Base-by-base conservation (phyloP, 2,113 vertebrate genomes). In the Amphilophus citrinellus region DNA sequence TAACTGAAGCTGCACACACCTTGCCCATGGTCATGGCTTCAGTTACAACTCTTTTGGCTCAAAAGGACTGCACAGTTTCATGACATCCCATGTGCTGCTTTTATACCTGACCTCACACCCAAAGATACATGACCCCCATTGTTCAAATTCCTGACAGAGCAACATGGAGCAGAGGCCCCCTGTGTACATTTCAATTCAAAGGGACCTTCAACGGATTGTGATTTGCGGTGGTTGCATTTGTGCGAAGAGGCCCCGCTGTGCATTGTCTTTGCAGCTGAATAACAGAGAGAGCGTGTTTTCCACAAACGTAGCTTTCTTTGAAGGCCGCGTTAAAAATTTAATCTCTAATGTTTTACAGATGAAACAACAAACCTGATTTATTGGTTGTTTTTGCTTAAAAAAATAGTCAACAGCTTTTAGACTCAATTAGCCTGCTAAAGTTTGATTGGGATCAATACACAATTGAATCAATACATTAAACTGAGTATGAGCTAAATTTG, bases 101-200 rank as follows among this genome's bases (percentile, higher is more conserved):
- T 93, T 95, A 95, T 94, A 94, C 89, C 93, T 88, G 90, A 89
- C 84, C 87, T 79, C 22, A 8, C 80, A 32, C n/a, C 71, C 50
- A 91, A 80, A 89, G 80, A 88, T 87, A 20, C 83, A 91, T 91
- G 84, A 90, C 83, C 88, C 85, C 86, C 82, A 88, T 95, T 95
- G 93, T 95, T 79, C 15, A 95, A 95, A 94, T 53, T 91, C 93
- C 93, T 95, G 94, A 95, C 94, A 91, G 90, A 89, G 93, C 94
- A 93, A 90, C 83, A 93, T 89, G 84, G 56, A 78, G 86, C 84
- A 84, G 92, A 89, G 90, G 82, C 92, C 91, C 92, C 82, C 82
- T 30, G 10, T 71, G 83, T 59, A 87, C 35, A 3, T 76, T 78
- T 60, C 84, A 85, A 80, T 91, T 92, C 89, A 94, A 85, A 90